phyloP scores from a whole-genome alignment of 2,113 vertebrate species.

The Tringa solitaria region DNA sequence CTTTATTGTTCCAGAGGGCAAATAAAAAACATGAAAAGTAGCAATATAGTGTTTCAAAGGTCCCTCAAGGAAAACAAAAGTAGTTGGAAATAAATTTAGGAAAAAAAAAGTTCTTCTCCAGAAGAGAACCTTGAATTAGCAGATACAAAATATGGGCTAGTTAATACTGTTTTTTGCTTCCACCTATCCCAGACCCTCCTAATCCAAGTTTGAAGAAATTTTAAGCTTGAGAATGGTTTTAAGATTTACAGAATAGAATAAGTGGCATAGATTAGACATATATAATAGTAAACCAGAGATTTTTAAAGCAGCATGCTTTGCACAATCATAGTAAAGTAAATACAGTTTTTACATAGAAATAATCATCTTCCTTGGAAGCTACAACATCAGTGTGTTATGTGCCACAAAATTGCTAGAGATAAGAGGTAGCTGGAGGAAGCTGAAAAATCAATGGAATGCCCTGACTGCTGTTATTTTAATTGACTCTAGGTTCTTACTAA shows the following conservation, averaged over 20 bases:
- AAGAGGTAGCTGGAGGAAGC: background rate
- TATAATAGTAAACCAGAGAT: constrained; percentile 26
- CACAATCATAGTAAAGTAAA: constrained; percentile 4
- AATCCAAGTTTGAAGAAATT: constrained; percentile 51
- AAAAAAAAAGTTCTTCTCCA: constrained; percentile 56
- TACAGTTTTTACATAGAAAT: constrained; percentile 2
- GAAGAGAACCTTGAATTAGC: constrained; percentile 65
- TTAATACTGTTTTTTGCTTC: constrained; percentile 8
- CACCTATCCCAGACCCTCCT: background rate
- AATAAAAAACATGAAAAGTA: constrained; percentile 88
- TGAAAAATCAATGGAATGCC: constrained; percentile 34
- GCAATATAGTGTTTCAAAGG: constrained; percentile 85
- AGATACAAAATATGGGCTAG: constrained; percentile 26
- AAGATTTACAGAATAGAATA: constrained; percentile 14
- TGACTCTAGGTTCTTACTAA: constrained; percentile 33
- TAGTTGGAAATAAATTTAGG: constrained; percentile 81
- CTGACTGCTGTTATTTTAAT: constrained; percentile 41
- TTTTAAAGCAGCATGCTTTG: constrained; percentile 41
- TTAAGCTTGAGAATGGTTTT: constrained; percentile 57
- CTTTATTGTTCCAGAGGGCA: constrained; percentile 86
- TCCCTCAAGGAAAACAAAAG: constrained; percentile 84
- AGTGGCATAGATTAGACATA: constrained; percentile 16
- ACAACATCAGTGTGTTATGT: background rate
- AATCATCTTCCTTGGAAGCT: background rate
- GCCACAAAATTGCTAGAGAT: constrained; percentile 1